Base-by-base conservation (phyloP, 2,888 invertebrate genomes). In the Agriopis aurantiaria region DNA sequence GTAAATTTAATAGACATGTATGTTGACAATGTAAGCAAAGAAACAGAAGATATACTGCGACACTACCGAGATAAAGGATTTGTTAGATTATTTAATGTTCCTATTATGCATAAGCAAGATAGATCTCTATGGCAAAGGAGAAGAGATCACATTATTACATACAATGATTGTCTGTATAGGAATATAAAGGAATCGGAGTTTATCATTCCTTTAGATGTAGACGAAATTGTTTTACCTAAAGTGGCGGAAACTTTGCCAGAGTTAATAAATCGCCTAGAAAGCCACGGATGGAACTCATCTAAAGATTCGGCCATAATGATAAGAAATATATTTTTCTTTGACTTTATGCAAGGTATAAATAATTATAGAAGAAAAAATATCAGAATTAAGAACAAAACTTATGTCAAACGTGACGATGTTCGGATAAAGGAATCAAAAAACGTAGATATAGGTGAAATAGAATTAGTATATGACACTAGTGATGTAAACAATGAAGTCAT, bases 121-220 rank as follows among this genome's bases (percentile, higher is more conserved):
- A 85, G 89, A 79, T 85, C 89, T 71, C 81, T 95, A 48, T 97
- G 97, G 95, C 96, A 97, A 83, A 83, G 92, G 52, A 96, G 97
- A 81, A 93, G 97, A 78, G 95, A 97, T 88, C 97, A 97, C 84
- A 90, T 97, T 46, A 94, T 97, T 73, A 96, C 97, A 0, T 97
- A 97, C 86, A 97, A 97, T 85, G 97, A 97, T 85, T 97, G 97
- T 83, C 95, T 97, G 70, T 97, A 97, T 85, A 95, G 96, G 84
- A 96, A 96, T 88, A 88, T 97, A 63, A 89, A 95, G 78, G 92
- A 92, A 74, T 96, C 96, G 51, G 94, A 96, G 78, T 96, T 93
- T 83, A 90, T 97, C 17, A 90, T 97, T 43, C 96, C 97, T 10
- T 88, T 97, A 77, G 97, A 97, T 84, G 93, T 97, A 56, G 97